Evolutionary conservation across 1,140 invertebrate species (phyloP).

Genomic region (Vollenhovia emeryi): DNA sequence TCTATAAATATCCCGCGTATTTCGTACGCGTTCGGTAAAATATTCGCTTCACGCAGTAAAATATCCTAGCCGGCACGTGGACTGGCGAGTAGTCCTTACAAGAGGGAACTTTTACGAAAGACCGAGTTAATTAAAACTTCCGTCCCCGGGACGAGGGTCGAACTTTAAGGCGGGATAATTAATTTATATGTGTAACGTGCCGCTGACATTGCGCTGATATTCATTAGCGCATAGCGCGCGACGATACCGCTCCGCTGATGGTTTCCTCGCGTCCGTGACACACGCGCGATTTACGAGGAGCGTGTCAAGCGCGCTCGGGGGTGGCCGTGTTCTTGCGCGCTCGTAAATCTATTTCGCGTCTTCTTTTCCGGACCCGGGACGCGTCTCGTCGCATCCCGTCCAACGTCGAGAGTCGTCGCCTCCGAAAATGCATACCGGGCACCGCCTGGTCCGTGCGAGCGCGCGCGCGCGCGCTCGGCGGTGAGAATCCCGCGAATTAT

Average conservation of each 20-base stretch:
- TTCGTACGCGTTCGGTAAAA: background rate
- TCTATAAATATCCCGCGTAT: conserved; percentile 2
- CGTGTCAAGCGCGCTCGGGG: background rate
- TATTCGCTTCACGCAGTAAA: background rate
- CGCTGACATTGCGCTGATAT: conserved; percentile 25
- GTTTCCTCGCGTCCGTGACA: background rate
- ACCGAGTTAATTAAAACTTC: conserved; percentile 55
- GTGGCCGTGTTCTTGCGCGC: background rate
- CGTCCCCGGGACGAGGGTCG: background rate
- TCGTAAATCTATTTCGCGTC: conserved; percentile 42
- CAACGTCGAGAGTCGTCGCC: conserved; percentile 11
- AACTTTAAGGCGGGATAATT: conserved; percentile 28
- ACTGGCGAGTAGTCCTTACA: background rate
- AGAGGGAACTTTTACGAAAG: conserved; percentile 13
- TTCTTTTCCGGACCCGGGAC: background rate
- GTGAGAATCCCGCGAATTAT: conserved; percentile 65
- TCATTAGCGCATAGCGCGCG: conserved; percentile 18
- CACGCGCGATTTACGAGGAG: conserved; percentile 40
- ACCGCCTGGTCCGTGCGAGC: too few species aligned
- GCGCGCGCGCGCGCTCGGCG: background rate
- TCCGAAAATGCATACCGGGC: background rate
- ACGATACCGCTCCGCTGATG: background rate
- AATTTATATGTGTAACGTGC: conserved; percentile 53
- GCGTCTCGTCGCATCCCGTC: background rate
- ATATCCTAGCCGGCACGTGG: background rate